Evolutionary conservation across 2,888 invertebrate species (phyloP), one percentile per base, ranked within the genome.

Genomic region (Nemurella pictetii): DNA sequence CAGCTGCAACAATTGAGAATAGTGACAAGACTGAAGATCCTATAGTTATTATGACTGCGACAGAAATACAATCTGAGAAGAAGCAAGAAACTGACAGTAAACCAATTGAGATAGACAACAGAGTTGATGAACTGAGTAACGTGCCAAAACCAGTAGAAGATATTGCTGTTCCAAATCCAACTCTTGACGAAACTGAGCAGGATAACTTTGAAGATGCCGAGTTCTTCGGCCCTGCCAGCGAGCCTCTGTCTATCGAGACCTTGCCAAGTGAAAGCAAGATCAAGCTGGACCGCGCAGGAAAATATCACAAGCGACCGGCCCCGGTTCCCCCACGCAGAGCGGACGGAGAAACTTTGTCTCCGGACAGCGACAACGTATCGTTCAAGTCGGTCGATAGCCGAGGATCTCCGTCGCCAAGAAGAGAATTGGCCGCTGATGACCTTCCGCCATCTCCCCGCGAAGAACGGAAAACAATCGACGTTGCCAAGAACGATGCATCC

Each of bases 221-320:
- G 4, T 78, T 78, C 29, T 78, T 78, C 29, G 78, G 29, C 30
- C 27, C 78, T 35, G 55, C 25, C 26, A 84, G 32, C 75, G 27
- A 29, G n/a, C 25, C 7, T 26, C 78, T 27, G 80, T 26, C 35
- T 4, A 80, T 35, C 4, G 30, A 78, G 3, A 28, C 28, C 0
- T 29, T 78, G 78, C n/a, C n/a, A 28, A 20, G 29, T 7, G 30
- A 26, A 29, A 75, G 25, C 30, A 82, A 77, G 78, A 77, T 9
- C 73, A 83, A 86, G 27, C 87, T 88, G 7, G 87, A 85, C 80
- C 89, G 92, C 72, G 91, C 91, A 0, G 92, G 93, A 9, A 91
- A 90, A 87, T 93, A 93, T 87, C 89, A 92, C 85, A 93, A 93
- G 88, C 91, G 90, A 86, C 89, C 90, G 28, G 93, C 93, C 0